phyloP scores from a whole-genome alignment of 2,888 invertebrate genomes.

The Dione juno region DNA sequence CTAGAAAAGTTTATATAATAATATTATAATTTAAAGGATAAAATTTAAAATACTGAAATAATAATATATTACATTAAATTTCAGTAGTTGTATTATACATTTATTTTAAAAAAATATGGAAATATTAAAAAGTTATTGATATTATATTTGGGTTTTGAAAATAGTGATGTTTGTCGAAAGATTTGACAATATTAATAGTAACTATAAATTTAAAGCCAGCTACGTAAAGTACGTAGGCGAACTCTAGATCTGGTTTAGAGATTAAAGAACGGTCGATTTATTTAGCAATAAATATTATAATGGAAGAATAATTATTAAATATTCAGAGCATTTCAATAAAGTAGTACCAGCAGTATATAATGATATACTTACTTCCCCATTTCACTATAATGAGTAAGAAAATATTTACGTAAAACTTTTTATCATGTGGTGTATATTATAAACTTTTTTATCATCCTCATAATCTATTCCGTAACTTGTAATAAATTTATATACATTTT shows the following conservation, averaged over 20 bases:
- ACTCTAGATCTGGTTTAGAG: slow-evolving; percentile 4
- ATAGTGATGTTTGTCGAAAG: too few relatives aligned
- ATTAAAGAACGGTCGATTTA: background rate
- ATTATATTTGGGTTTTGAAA: too few relatives aligned
- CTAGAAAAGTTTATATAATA: too few relatives aligned
- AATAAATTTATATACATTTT: slow-evolving; percentile 12
- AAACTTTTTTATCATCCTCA: background rate
- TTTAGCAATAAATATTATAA: slow-evolving; percentile 16
- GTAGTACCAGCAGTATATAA: background rate
- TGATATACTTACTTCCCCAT: slow-evolving; percentile 6
- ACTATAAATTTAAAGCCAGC: background rate
- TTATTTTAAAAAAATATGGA: too few relatives aligned
- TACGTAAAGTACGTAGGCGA: background rate
- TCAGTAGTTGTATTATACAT: too few relatives aligned
- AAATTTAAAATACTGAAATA: too few relatives aligned
- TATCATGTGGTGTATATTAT: background rate
- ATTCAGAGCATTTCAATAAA: slow-evolving; percentile 2
- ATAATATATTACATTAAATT: too few relatives aligned
- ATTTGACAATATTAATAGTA: too few relatives aligned
- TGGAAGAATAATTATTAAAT: background rate
- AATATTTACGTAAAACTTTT: slow-evolving; percentile 15
- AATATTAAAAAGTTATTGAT: too few relatives aligned
- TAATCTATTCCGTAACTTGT: background rate
- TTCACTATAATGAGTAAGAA: slow-evolving; percentile 12
- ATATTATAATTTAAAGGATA: too few relatives aligned